Conservation (phyloP, 2,797 vertebrate species). For the Sarcophilus harrisii region DNA sequence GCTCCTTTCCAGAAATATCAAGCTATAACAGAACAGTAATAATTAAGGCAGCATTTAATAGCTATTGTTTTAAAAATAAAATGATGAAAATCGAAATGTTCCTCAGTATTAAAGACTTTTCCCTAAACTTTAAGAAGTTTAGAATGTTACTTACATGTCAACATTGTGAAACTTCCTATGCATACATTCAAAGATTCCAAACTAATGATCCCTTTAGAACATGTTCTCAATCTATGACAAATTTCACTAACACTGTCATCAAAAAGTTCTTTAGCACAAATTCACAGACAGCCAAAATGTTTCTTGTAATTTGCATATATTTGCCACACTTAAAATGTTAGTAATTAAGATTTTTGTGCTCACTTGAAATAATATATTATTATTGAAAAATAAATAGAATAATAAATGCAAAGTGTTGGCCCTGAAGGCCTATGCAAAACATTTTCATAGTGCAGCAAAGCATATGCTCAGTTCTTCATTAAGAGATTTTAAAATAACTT, state of each 20-base stretch:
- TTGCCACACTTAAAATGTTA: conserved; percentile 73
- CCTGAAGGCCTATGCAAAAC: conserved; percentile 74
- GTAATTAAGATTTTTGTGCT: conserved; percentile 71
- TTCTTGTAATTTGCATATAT: conserved; percentile 79
- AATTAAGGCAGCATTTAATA: neutral
- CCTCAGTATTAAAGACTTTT: conserved; percentile 8
- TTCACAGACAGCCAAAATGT: conserved; percentile 74
- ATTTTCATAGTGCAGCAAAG: conserved; percentile 72
- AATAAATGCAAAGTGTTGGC: conserved; percentile 79
- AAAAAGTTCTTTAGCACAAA: conserved; percentile 79
- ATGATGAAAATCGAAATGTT: neutral
- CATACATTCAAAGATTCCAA: conserved; percentile 76
- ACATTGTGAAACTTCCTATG: conserved; percentile 77
- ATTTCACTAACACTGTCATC: conserved; percentile 75
- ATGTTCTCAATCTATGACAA: conserved; percentile 74
- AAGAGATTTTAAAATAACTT: conserved; percentile 82
- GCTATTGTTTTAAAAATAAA: neutral
- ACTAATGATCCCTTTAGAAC: conserved; percentile 68
- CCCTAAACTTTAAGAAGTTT: conserved; percentile 48
- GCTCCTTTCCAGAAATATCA: neutral
- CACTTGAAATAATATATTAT: conserved; percentile 81
- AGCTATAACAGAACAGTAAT: neutral
- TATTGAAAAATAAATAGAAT: conserved; percentile 81
- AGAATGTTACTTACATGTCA: conserved; percentile 72
- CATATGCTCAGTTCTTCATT: conserved; percentile 80